Evolutionary conservation across 2,113 vertebrate species (phyloP), one percentile per base, ranked within the genome.

Genomic region (Macroglossus sobrinus): DNA sequence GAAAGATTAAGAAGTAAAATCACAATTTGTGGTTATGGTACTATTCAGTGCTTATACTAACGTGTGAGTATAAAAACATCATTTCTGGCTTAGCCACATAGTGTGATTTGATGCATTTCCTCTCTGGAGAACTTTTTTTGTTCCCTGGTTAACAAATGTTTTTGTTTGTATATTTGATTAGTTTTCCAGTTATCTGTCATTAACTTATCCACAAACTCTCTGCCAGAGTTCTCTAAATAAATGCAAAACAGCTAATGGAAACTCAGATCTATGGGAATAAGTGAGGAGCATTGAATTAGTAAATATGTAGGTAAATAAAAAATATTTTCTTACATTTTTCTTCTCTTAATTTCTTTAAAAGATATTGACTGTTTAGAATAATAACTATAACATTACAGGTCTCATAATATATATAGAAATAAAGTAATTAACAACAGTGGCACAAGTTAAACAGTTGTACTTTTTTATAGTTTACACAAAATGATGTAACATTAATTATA

Each of bases 101-200:
- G 33, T 26, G n/a, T 81, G 50, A 13, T 47, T 14, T 75, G 43
- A 90, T 86, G 14, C 30, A 81, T 86, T 76, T 90, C 33, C 50
- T 85, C 33, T 84, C 2, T 80, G 33, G 79, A 88, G n/a, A 84
- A 57, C 16, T 35, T 11, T 45, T 76, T 89, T 63, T 12, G 9
- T 84, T 89, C 22, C 22, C 30, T 75, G 8, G 21, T 63, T 55
- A 90, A 71, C 38, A 92, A 89, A 93, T 28, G 0, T 38, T 88
- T 94, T 88, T 78, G 16, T 93, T 61, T 82, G 7, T 72, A 50
- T 50, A 84, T 84, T 91, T 84, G n/a, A 14, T 93, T 71, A 91
- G 53, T 47, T 76, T 93, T 93, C 21, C 75, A 59, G 33, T 88
- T 81, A 91, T 72, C 21, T 47, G 35, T 50, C 81, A 93, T 69